Evolutionary conservation across 2,888 invertebrate species (phyloP), one percentile per base, ranked within the genome.

Genomic region (Notocelia uddmanniana): DNA sequence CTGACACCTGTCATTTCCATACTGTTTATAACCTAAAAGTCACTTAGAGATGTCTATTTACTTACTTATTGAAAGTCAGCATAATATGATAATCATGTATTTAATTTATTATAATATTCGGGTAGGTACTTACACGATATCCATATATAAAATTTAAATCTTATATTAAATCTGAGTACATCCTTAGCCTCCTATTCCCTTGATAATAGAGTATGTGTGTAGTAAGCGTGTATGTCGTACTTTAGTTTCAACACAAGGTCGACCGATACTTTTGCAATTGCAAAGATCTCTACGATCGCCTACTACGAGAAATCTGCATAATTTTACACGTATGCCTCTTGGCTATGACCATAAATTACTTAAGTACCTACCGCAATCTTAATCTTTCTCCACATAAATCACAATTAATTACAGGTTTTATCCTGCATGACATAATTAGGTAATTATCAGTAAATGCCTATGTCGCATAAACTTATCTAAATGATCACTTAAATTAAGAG

Each of bases 231-330:
- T 41, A 41, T 15, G 15, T 41, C 41, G 41, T 41, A 15, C 41
- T 41, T 75, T 70, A 69, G 11, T 60, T 60, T 75, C 77, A 73
- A 67, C 76, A 77, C 77, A 70, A 68, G 68, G 63, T 67, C 62
- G 67, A 52, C 52, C 59, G 73, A 70, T 71, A 76, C 72, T 75
- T 74, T 76, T 70, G 74, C 76, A 76, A 78, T 74, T 75, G 75
- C 73, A 69, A 64, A 63, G 73, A 75, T 71, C 76, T 76, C 74
- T 74, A 73, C 75, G 75, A 74, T 77, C 75, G 74, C 76, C 74
- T 72, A 76, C 72, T 58, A 73, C 64, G 69, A 54, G 63, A 60
- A 60, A 64, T 69, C 66, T 71, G 50, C 66, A 69, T 73, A 68
- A 72, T 48, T 68, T 70, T 69, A 70, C 76, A 66, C 71, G 70